Evolutionary conservation across 2,797 vertebrate genomes (phyloP), one percentile per base, ranked within the genome.

Genomic region (Amazonetta brasiliensis): DNA sequence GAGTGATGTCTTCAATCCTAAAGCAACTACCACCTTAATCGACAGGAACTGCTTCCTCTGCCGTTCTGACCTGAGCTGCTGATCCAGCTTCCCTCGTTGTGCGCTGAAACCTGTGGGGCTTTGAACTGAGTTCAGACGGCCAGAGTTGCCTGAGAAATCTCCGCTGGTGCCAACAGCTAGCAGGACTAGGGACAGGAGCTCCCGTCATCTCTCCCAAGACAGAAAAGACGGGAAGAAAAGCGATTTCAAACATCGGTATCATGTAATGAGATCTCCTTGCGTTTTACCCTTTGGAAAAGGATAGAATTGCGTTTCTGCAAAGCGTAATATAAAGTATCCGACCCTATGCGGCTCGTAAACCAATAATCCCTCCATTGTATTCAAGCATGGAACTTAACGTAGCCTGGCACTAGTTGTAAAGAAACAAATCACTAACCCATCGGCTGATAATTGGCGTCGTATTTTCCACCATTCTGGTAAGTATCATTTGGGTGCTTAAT

Each of bases 11-110:
- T 48, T 13, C 52, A 13, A 9, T 28, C 54, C 12, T 8, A 1
- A 52, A 54, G 6, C 9, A 4, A 4, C 26, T 17, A 12, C 39
- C 55, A 12, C 43, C 35, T 28, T 28, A 25, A 3, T 6, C n/a
- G 4, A 22, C 22, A 17, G 4, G 4, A 41, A 39, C 8, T 14
- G 11, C 31, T 54, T 2, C 72, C 33, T 4, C 60, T 22, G 16
- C 55, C 44, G 2, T 1, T 55, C 50, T 55, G 0, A 37, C 20
- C 43, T 8, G 21, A 48, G 39, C 63, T 82, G 54, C 67, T 7
- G 35, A 1, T 13, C 59, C 83, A 1, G 33, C 26, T 30, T 16
- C n/a, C 33, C 11, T 3, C 12, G 26, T 3, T 2, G 12, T 5
- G 46, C 5, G 33, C 71, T 2, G 25, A 64, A 54, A 60, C 48